Evolutionary conservation across 2,888 invertebrate species (phyloP), one percentile per base, ranked within the genome.

Genomic region (Tipula helvola): DNA sequence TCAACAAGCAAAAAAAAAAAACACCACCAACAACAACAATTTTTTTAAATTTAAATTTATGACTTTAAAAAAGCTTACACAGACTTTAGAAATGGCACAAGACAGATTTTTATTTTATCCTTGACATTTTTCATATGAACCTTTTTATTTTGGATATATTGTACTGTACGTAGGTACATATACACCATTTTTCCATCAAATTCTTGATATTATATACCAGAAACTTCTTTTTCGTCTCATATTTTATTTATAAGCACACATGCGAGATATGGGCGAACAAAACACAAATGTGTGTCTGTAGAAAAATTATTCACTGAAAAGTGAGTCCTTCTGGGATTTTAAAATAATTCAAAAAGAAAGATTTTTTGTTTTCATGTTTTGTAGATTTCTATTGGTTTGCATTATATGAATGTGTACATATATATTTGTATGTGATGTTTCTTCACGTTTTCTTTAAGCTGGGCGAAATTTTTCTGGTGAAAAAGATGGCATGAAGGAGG

Each of bases 301-400:
- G 52, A 8, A 57, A 57, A 71, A 71, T 71, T 71, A 71, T 71
- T 71, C 71, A 71, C 71, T 71, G 10, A 71, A 71, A 84, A 84
- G 84, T 84, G 39, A 84, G 84, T 84, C 84, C 84, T 84, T 84
- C 39, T 84, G 84, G 84, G 84, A 84, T 84, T 84, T 84, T 84
- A 84, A 84, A 84, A 84, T 84, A 84, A 84, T 41, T 39, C 84
- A 71, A 71, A 18, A 28, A 57, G 16, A 57, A 71, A 71, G 3
- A 10, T 8, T 16, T 16, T 52, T 5, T 8, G 4, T 52, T n/a
- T n/a, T n/a, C n/a, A n/a, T 39, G 7, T 39, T 7, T 7, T 7
- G 7, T 39, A 71, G 28, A 71, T 28, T 71, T 28, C 3, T 71
- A 71, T 71, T 71, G 71, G 71, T 71, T 71, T 28, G 28, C 12